A percentile compares a stretch with the other conserved stretches of the same genome.
Conservation (phyloP, 1,140 invertebrate species). For the Drosophila miranda region DNA sequence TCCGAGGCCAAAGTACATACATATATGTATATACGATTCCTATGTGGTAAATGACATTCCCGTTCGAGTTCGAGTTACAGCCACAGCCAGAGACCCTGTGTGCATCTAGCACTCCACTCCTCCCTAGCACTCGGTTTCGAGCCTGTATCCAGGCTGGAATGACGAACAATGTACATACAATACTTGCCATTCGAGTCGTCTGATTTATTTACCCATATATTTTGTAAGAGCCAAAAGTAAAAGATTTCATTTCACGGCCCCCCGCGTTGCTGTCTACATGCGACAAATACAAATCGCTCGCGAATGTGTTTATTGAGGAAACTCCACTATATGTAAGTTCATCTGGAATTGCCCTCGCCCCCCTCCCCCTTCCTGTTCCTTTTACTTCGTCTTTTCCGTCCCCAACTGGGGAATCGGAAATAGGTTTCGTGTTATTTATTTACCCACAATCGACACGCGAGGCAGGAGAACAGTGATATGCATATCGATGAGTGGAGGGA, state of each 20-base stretch:
- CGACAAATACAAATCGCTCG: conserved; percentile 71
- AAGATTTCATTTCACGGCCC: conserved; percentile 25
- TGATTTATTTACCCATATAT: conserved; percentile 68
- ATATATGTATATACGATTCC: conserved; percentile 14
- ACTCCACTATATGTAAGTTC: conserved; percentile 43
- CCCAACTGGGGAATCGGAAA: conserved; percentile 54
- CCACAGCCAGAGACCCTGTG: conserved; percentile 24
- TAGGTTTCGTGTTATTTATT: conserved; percentile 81
- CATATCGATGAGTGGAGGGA: conserved; percentile 65
- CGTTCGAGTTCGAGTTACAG: conserved; percentile 33
- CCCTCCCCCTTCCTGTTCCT: neutral
- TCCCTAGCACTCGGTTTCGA: neutral
- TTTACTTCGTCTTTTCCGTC: neutral
- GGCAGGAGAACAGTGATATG: conserved; percentile 65
- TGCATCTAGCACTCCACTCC: conserved; percentile 4
- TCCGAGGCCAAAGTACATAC: neutral
- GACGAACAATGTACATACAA: conserved; percentile 16
- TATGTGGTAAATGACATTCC: conserved; percentile 54
- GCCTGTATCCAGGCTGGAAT: conserved; percentile 14
- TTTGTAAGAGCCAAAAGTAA: conserved; percentile 36
- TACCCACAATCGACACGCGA: conserved; percentile 79
- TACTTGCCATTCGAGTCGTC: conserved; percentile 36
- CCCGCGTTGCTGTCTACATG: conserved; percentile 34
- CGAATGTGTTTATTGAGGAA: conserved; percentile 53
- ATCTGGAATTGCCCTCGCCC: conserved; percentile 52